These are phyloP conservation scores for Drosophila tropicalis DNA, from an alignment of 1,140 invertebrate species.

Conservation along the genomic window DNA sequence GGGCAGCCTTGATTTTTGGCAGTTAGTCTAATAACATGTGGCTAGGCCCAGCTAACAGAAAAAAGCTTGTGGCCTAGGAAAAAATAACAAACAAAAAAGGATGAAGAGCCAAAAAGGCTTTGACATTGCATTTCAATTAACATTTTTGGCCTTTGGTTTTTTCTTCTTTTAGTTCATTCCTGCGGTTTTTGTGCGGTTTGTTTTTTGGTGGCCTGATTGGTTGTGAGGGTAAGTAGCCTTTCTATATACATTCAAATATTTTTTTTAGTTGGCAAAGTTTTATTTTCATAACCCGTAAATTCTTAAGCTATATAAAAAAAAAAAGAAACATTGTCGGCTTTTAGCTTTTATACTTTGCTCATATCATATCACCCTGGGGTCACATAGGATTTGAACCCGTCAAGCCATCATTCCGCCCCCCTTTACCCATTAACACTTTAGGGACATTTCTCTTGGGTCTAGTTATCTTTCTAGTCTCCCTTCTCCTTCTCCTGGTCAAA, in stretches of 20 bases:
- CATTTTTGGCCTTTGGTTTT: neutral
- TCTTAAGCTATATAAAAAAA: neutral
- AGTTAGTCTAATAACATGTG: slow-evolving; percentile 11
- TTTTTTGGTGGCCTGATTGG: neutral
- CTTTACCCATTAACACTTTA: slow-evolving; percentile 65
- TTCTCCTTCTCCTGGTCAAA: neutral
- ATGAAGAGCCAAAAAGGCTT: slow-evolving; percentile 6
- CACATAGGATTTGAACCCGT: slow-evolving; percentile 38
- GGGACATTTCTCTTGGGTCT: slow-evolving; percentile 58
- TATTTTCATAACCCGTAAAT: neutral
- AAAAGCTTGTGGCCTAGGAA: slow-evolving; percentile 6
- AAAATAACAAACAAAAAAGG: neutral
- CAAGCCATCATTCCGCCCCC: slow-evolving; percentile 20
- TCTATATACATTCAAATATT: neutral
- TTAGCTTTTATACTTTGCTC: neutral
- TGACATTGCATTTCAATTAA: slow-evolving; percentile 22
- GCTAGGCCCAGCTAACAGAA: neutral
- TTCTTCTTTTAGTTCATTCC: neutral
- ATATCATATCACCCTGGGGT: slow-evolving; percentile 59
- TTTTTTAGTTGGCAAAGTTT: neutral
- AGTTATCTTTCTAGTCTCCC: slow-evolving; percentile 37
- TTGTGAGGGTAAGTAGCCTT: neutral
- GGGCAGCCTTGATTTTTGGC: slow-evolving; percentile 6
- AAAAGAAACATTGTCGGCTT: neutral
- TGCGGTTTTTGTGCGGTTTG: slow-evolving; percentile 9